phyloP scores from a whole-genome alignment of 2,797 vertebrate species.

The Hyperoplus immaculatus region DNA sequence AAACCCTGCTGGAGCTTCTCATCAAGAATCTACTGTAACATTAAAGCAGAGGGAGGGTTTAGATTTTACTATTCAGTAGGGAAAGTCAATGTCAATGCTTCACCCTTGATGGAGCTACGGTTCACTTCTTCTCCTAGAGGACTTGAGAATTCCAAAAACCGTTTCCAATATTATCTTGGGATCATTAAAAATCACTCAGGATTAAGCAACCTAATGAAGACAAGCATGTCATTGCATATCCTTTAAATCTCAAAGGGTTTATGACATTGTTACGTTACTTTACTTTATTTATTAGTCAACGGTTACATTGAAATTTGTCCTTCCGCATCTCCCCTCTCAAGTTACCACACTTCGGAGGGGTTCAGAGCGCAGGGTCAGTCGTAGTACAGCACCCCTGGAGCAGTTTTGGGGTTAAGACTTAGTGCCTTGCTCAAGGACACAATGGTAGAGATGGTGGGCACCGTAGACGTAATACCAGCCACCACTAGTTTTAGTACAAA shows the following conservation, averaged over 20 bases:
- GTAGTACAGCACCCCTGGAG: too few relatives aligned
- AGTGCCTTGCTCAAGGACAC: too few relatives aligned
- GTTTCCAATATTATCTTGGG: background rate
- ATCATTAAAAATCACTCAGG: background rate
- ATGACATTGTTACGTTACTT: background rate
- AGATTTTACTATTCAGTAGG: background rate
- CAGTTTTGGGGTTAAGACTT: too few relatives aligned
- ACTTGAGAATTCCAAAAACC: background rate
- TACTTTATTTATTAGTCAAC: too few relatives aligned
- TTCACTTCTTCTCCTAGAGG: background rate
- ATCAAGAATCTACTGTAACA: slow-evolving; percentile 1
- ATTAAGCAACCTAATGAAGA: background rate
- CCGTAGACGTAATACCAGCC: too few relatives aligned
- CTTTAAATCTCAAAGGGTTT: background rate
- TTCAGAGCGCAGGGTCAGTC: too few relatives aligned
- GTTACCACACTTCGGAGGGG: too few relatives aligned
- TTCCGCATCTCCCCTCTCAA: too few relatives aligned
- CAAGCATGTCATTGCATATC: background rate
- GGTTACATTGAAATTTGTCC: too few relatives aligned
- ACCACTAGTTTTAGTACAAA: too few relatives aligned
- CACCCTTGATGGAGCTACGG: background rate
- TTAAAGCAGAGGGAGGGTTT: background rate
- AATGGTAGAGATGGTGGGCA: too few relatives aligned
- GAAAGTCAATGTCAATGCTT: background rate
- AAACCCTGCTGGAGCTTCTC: slow-evolving; percentile 1